Base-by-base conservation (phyloP, 2,797 vertebrate genomes). In the Oreonectes daqikongensis region DNA sequence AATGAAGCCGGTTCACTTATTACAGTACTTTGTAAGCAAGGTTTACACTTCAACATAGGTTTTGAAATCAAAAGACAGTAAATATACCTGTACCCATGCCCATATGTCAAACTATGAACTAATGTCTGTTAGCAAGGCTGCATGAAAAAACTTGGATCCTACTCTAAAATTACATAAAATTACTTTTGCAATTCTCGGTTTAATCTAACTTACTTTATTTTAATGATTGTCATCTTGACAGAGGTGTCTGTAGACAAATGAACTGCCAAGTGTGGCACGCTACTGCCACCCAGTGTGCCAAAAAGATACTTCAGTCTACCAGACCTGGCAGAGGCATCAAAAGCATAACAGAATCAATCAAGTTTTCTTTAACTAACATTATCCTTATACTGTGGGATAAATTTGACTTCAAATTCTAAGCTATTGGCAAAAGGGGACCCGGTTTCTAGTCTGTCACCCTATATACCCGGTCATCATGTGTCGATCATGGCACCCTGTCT, bases 211-310 rank as follows among this genome's bases (percentile, higher is more conserved):
- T 22, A 40, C 48, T 71, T 64, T 48, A 66, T 73, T 68, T 71
- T 17, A 64, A 78, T 73, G 66, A 68, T 64, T 71, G 75, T 81
- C 78, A 70, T 80, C 72, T 73, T 73, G 79, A 84, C 80, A 73
- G 75, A 79, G 72, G 69, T 77, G 81, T 82, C 89, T 91, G 85
- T 88, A 90, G 78, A 69, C 87, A 83, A 28, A 84, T 80, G 81
- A 79, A 88, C 76, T 72, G 40, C 50, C 64, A 57, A 79, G 68
- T 63, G 70, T 86, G 87, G 71, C 74, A 65, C 83, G 12, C 88
- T 92, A 92, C 88, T 93, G 91, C 90, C 90, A 87, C 86, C 91
- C 50, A 82, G 80, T 84, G 87, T 55, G 24, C 18, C 44, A 32
- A 22, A 30, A 26, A 28, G 10, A 12, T 67, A 73, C 24, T 6